Percentiles rank a stretch among this genome's conserved stretches.
Conservation (phyloP, 1,140 invertebrate genomes). For the Alviniconcha marisindica region DNA sequence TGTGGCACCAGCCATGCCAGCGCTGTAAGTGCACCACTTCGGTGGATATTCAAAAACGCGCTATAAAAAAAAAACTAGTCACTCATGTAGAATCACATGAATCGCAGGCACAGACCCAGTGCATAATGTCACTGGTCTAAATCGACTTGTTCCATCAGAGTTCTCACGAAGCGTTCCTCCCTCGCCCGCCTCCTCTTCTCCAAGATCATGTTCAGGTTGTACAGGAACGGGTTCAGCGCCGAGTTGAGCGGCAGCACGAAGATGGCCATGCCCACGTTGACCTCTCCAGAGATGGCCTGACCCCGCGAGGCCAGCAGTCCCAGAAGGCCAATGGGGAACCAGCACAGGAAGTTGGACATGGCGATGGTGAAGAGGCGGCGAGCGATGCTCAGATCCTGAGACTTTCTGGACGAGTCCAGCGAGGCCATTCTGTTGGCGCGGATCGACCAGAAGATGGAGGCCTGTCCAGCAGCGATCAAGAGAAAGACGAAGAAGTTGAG, state of each 20-base stretch:
- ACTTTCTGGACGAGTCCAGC: background rate
- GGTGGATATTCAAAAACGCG: too few relatives aligned
- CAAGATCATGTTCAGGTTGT: slow-evolving; percentile 28
- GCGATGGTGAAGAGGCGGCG: slow-evolving; percentile 14
- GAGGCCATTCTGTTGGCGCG: background rate
- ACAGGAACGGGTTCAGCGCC: slow-evolving; percentile 43
- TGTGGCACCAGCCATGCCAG: too few relatives aligned
- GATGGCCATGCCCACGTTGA: slow-evolving; percentile 35
- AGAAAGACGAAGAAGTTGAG: slow-evolving; percentile 53
- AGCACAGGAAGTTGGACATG: slow-evolving; percentile 35
- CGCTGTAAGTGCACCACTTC: too few relatives aligned
- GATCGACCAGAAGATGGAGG: background rate
- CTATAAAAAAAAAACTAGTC: too few relatives aligned
- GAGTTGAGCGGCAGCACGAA: slow-evolving; percentile 45
- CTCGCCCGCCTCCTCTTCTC: too few relatives aligned
- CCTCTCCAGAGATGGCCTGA: slow-evolving; percentile 33
- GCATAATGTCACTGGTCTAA: too few relatives aligned
- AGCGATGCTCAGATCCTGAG: slow-evolving; percentile 18
- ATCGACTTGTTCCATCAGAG: too few relatives aligned
- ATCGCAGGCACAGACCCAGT: too few relatives aligned
- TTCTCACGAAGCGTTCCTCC: too few relatives aligned
- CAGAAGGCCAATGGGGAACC: slow-evolving; percentile 48
- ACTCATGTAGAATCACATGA: too few relatives aligned
- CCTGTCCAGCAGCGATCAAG: slow-evolving; percentile 48
- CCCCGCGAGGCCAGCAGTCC: slow-evolving; percentile 32